Evolutionary conservation across 2,888 invertebrate species (phyloP).

Genomic region (Podotricha telesiphe): DNA sequence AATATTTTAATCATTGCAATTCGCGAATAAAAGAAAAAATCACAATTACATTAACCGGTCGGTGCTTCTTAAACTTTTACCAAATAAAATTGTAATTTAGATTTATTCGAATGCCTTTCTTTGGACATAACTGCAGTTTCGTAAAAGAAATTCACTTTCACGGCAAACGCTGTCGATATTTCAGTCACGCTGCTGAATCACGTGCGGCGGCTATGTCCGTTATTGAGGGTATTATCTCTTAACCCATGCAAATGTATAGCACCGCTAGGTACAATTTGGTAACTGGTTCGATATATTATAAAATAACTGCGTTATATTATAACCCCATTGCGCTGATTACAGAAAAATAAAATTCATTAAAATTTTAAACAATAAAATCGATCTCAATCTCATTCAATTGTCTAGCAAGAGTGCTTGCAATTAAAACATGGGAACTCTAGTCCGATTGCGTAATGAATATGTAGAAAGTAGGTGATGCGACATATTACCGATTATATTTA

Average conservation of each 20-base stretch:
- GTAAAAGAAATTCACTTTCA: conserved; percentile 59
- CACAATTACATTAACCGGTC: conserved; percentile 19
- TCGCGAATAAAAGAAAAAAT: not conserved
- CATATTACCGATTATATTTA: conserved; percentile 42
- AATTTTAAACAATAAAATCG: conserved; percentile 42
- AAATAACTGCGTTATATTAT: no score
- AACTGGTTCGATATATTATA: not conserved
- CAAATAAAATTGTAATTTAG: conserved; percentile 25
- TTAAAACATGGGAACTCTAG: conserved; percentile 45
- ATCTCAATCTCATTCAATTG: conserved; percentile 42
- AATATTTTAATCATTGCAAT: not conserved
- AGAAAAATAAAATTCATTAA: not conserved
- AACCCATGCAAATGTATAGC: conserved; percentile 28
- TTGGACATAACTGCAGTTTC: conserved; percentile 28
- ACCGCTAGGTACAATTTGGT: not conserved
- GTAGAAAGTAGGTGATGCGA: conserved; percentile 49
- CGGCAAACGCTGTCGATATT: conserved; percentile 49
- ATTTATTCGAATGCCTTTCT: conserved; percentile 24
- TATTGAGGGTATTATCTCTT: conserved; percentile 26
- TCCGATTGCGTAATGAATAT: conserved; percentile 48
- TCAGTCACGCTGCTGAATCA: conserved; percentile 55
- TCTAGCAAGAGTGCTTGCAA: conserved; percentile 45
- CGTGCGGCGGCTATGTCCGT: conserved; percentile 33
- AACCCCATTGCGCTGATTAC: not conserved
- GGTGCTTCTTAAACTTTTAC: conserved; percentile 28